Evolutionary conservation across 2,888 invertebrate species (phyloP).

Genomic region (Tridacna gigas): DNA sequence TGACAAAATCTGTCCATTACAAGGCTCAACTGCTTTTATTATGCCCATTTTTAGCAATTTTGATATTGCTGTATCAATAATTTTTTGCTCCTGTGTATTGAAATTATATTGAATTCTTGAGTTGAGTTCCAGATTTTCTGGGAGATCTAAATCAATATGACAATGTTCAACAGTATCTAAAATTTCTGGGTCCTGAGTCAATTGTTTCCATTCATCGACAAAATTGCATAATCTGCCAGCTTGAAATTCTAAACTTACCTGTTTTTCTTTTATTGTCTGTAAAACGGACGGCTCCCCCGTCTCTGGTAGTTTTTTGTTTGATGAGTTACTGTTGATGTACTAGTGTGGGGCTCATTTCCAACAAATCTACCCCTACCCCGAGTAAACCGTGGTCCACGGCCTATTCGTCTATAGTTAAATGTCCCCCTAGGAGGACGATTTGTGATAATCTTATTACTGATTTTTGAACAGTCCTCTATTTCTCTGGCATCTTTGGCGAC

Average conservation of each 20-base stretch:
- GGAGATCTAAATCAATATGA: constrained; percentile 10
- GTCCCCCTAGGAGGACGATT: neutral
- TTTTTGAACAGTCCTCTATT: too few relatives aligned
- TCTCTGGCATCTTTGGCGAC: too few relatives aligned
- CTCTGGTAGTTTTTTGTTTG: neutral
- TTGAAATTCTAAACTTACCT: neutral
- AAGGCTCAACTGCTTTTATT: constrained; percentile 11
- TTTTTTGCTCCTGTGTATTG: too few relatives aligned
- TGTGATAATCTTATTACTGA: too few relatives aligned
- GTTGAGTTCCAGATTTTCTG: neutral
- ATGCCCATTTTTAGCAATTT: constrained; percentile 14
- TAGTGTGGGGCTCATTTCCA: neutral
- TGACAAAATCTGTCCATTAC: constrained; percentile 33
- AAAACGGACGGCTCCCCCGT: neutral
- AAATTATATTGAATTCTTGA: too few relatives aligned
- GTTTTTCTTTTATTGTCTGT: constrained; percentile 1
- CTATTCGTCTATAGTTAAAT: neutral
- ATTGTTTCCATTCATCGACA: constrained; percentile 1
- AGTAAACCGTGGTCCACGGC: neutral
- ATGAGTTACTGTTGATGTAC: neutral
- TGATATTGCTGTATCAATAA: constrained; percentile 16
- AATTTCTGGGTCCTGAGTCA: neutral
- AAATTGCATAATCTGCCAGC: constrained; percentile 4
- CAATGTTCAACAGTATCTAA: constrained; percentile 1
- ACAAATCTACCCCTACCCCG: neutral